phyloP scores from a whole-genome alignment of 1,140 invertebrate genomes.

The Patella vulgata region DNA sequence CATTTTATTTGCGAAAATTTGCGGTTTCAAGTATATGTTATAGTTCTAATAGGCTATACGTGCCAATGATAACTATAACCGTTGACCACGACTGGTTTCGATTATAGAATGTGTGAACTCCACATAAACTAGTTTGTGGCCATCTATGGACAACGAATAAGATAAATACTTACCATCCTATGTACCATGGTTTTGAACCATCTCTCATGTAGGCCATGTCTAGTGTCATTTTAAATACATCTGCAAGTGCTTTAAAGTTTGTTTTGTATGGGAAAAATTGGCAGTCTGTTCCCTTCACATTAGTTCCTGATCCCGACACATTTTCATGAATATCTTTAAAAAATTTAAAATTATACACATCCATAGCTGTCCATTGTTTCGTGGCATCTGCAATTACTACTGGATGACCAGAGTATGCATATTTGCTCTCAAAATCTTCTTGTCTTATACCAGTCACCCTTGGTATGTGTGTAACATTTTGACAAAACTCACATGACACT shows the following conservation, averaged over 20 bases:
- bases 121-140: no score
- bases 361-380: constrained; percentile 79
- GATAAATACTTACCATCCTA: constrained; percentile 88
- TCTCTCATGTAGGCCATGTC: constrained; percentile 74
- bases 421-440: constrained; percentile 70
- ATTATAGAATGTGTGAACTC: no score
- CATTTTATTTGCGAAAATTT: no score
- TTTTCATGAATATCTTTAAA: constrained; percentile 81
- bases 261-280: constrained; percentile 95
- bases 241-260: constrained; percentile 78
- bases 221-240: constrained; percentile 78
- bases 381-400: constrained; percentile 86
- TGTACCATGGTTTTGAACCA: constrained; percentile 83
- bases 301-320: constrained; percentile 42
- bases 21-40: no score
- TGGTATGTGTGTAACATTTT: constrained; percentile 72
- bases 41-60: no score
- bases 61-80: no score
- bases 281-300: constrained; percentile 69
- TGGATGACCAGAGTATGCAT: constrained; percentile 81
- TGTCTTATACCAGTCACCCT: constrained; percentile 69
- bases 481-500: constrained; percentile 82
- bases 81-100: no score
- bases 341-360: constrained; percentile 81
- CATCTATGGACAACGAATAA: no score